Evolutionary conservation across 2,888 invertebrate species (phyloP).

Genomic region (Lasioglossum vierecki): DNA sequence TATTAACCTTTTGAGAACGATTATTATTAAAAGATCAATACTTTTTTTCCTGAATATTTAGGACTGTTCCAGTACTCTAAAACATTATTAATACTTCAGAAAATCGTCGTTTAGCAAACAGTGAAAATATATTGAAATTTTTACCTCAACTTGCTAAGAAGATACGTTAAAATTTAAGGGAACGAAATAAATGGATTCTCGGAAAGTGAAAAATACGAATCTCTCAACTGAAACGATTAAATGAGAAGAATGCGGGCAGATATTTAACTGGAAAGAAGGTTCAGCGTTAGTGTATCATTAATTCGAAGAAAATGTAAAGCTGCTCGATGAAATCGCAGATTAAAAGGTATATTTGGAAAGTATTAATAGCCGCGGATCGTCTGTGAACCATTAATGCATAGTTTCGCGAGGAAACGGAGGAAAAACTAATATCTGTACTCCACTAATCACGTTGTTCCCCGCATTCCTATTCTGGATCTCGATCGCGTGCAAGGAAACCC

Average conservation of each 20-base stretch:
- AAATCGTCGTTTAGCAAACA: too few species aligned
- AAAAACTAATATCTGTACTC: background rate
- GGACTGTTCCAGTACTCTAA: background rate
- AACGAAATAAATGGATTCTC: background rate
- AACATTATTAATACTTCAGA: background rate
- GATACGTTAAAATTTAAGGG: background rate
- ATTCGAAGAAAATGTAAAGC: background rate
- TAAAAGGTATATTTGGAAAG: background rate
- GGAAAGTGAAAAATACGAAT: background rate
- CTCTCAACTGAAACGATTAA: background rate
- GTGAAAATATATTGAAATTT: background rate
- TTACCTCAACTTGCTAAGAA: background rate
- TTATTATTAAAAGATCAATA: background rate
- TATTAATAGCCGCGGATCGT: too few species aligned
- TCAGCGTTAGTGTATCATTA: background rate
- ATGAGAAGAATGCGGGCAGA: background rate
- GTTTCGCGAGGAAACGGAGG: background rate
- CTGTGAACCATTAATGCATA: background rate
- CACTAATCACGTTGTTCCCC: slow-evolving; percentile 5
- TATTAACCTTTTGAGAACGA: background rate
- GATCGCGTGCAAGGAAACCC: slow-evolving; percentile 72
- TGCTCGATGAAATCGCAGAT: background rate
- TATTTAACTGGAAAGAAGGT: background rate
- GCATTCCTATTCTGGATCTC: slow-evolving; percentile 51
- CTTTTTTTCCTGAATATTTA: background rate